Base-by-base conservation (phyloP, 2,888 invertebrate species). In the Pantelozetes paolii region DNA sequence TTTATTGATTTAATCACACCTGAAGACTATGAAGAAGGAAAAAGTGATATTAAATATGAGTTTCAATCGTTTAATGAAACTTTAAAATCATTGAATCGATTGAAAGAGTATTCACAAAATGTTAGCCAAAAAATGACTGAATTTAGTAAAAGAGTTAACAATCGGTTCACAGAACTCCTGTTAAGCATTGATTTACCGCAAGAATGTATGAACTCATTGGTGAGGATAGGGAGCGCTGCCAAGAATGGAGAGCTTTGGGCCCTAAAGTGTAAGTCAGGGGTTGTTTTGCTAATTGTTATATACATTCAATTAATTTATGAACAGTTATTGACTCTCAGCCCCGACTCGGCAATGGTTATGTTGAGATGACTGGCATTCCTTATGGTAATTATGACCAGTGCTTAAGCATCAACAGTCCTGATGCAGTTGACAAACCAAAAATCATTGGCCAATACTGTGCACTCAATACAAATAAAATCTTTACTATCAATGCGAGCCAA, bases 391-490 rank as follows among this genome's bases (percentile, higher is more conserved):
- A 71, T 54, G 71, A 71, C 26, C 15, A 71, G 5, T 71, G 71
- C n/a, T 67, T 42, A 18, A 28, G 30, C 11, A 71, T 71, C 9
- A n/a, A 59, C 9, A 57, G 54, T 48, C 64, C 71, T n/a, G 48
- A 15, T n/a, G 26, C 6, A 32, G 28, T 8, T 9, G 54, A 71
- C 36, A 54, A 54, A 30, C 71, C 50, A 15, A 48, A 18, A 5
- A 71, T 71, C 48, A 50, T 9, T 28, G 71, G 71, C 11, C 26
- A 71, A 26, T 71, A 71, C 48, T 71, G 71, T 69, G 6, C 48
- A 48, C 48, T 48, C n/a, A n/a, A n/a, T n/a, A n/a, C n/a, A n/a
- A n/a, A n/a, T n/a, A n/a, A n/a, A n/a, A n/a, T n/a, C n/a, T n/a
- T n/a, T n/a, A n/a, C n/a, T n/a, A n/a, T n/a, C n/a, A n/a, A n/a